A percentile compares a stretch with the other conserved stretches of the same genome.
Conservation (phyloP, 1,140 invertebrate genomes). For the Orchestia grillus region DNA sequence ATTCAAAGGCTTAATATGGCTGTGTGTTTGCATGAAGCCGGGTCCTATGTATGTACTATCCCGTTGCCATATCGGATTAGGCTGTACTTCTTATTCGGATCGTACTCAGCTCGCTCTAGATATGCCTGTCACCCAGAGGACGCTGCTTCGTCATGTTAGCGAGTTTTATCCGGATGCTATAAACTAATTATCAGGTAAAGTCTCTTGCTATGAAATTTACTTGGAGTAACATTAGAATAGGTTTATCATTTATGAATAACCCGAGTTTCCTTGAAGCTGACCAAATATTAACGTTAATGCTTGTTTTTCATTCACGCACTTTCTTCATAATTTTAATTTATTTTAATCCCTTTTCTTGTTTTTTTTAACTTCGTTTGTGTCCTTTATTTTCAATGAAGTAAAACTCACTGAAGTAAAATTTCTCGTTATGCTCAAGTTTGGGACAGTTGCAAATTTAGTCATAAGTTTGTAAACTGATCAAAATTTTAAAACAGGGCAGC, state of each 20-base stretch:
- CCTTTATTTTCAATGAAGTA: neutral
- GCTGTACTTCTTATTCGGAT: too few species aligned
- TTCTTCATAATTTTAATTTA: slow-evolving; percentile 24
- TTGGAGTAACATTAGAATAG: neutral
- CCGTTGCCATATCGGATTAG: too few species aligned
- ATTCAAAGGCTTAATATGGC: too few species aligned
- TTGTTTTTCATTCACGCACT: neutral
- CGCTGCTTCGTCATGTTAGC: too few species aligned
- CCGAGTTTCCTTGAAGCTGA: slow-evolving; percentile 33
- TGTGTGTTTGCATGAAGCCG: too few species aligned
- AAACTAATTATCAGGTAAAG: neutral
- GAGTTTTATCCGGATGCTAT: neutral
- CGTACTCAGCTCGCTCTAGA: too few species aligned
- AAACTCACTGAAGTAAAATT: neutral
- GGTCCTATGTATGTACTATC: too few species aligned
- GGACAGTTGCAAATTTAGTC: neutral
- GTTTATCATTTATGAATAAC: slow-evolving; percentile 25
- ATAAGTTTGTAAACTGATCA: neutral
- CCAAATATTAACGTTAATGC: slow-evolving; percentile 39
- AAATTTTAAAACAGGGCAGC: neutral
- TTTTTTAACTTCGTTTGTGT: neutral
- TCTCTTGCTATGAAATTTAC: neutral
- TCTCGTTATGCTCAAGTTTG: too few species aligned
- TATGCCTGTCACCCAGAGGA: too few species aligned
- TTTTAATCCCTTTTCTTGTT: neutral